These are phyloP conservation scores for Tapirus terrestris DNA, from an alignment of 2,113 vertebrate genomes.

Conservation along the genomic window DNA sequence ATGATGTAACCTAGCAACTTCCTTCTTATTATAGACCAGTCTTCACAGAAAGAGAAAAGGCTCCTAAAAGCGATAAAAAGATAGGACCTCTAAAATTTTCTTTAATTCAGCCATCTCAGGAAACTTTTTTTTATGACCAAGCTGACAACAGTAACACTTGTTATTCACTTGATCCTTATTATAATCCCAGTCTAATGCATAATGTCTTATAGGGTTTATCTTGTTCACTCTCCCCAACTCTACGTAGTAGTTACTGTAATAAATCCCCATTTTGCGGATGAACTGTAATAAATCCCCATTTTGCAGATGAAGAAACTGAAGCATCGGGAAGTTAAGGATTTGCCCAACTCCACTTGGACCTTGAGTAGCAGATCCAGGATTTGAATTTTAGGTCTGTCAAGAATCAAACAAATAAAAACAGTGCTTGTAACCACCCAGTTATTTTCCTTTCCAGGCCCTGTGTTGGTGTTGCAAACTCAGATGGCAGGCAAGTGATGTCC, in stretches of 20 bases:
- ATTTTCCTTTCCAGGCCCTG: neutral
- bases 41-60: neutral
- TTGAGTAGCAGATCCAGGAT: neutral
- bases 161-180: neutral
- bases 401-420: neutral
- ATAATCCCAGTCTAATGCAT: neutral
- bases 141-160: neutral
- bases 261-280: neutral
- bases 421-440: neutral
- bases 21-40: neutral
- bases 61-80: neutral
- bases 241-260: neutral
- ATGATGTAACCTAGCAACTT: neutral
- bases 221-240: neutral
- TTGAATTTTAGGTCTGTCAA: constrained; percentile 29
- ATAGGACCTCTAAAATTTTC: neutral
- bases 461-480: neutral
- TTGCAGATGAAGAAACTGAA: neutral
- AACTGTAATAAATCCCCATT: neutral
- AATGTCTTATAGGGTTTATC: neutral
- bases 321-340: neutral
- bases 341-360: neutral
- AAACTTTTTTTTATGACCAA: neutral
- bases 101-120: neutral
- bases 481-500: neutral